phyloP scores from a whole-genome alignment of 1,140 invertebrate genomes.

The Sitodiplosis mosellana region DNA sequence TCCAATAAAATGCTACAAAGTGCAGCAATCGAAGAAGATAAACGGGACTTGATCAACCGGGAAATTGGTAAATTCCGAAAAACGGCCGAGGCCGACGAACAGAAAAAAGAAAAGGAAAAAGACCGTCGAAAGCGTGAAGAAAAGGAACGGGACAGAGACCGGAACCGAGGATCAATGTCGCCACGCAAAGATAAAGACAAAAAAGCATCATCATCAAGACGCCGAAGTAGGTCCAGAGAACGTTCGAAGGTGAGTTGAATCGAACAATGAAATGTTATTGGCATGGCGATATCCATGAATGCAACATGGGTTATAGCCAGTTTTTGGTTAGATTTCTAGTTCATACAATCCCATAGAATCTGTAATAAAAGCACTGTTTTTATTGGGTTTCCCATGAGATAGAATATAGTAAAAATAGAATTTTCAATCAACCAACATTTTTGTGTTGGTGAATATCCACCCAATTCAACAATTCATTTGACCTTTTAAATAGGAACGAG shows the following conservation, averaged over 20 bases:
- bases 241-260: slow-evolving; percentile 14
- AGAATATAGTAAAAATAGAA: too few species aligned
- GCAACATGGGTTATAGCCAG: too few species aligned
- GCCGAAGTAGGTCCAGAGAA: slow-evolving; percentile 6
- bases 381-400: too few species aligned
- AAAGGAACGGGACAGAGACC: slow-evolving; percentile 25
- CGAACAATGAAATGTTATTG: too few species aligned
- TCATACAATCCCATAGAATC: too few species aligned
- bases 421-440: too few species aligned
- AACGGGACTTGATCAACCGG: slow-evolving; percentile 82
- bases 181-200: slow-evolving; percentile 25
- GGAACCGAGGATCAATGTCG: slow-evolving; percentile 13
- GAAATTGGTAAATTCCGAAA: slow-evolving; percentile 96
- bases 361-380: too few species aligned
- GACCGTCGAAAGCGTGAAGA: slow-evolving; percentile 33
- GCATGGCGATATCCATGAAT: too few species aligned
- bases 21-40: slow-evolving; percentile 86
- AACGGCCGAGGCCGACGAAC: slow-evolving; percentile 33
- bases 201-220: slow-evolving; percentile 7
- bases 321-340: too few species aligned
- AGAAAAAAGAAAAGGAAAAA: slow-evolving; percentile 30
- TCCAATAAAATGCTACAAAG: slow-evolving; percentile 48
- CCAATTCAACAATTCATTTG: too few species aligned
- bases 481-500: slow-evolving; percentile 17
- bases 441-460: too few species aligned